Percentiles rank a stretch among this genome's conserved stretches.
Evolutionary conservation across 2,113 vertebrate species (phyloP).

Genomic region (Perognathus longimembris): DNA sequence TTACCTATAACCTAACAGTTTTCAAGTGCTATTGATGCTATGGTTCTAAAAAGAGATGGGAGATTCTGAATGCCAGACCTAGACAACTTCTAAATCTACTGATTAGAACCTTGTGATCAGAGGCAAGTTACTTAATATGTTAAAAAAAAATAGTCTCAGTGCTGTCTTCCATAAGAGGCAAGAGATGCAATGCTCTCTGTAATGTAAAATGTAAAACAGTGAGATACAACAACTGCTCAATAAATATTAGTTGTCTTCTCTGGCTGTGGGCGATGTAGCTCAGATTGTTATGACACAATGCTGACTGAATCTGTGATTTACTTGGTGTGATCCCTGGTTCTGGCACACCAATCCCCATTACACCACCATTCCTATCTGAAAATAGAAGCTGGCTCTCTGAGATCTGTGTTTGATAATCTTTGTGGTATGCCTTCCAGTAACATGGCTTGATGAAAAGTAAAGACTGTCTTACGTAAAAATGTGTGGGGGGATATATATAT

Average conservation of each 20-base stretch:
- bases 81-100: constrained; percentile 33
- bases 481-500: constrained; percentile 56
- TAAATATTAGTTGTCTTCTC: constrained; percentile 33
- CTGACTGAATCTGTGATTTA: constrained; percentile 58
- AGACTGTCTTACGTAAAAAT: constrained; percentile 36
- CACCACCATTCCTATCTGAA: constrained; percentile 55
- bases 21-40: neutral
- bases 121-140: neutral
- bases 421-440: constrained; percentile 52
- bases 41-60: neutral
- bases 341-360: constrained; percentile 30
- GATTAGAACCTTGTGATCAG: neutral
- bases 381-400: constrained; percentile 45
- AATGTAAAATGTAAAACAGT: neutral
- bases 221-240: neutral
- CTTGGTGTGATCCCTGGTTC: constrained; percentile 3
- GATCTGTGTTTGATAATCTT: constrained; percentile 65
- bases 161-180: neutral
- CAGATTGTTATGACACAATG: constrained; percentile 38
- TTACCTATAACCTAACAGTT: neutral
- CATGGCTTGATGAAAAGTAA: constrained; percentile 66
- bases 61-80: constrained; percentile 32
- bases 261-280: neutral
- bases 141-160: neutral
- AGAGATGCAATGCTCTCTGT: neutral